These are phyloP conservation scores for Dioctria rufipes DNA, from an alignment of 2,888 invertebrate species.

Conservation along the genomic window DNA sequence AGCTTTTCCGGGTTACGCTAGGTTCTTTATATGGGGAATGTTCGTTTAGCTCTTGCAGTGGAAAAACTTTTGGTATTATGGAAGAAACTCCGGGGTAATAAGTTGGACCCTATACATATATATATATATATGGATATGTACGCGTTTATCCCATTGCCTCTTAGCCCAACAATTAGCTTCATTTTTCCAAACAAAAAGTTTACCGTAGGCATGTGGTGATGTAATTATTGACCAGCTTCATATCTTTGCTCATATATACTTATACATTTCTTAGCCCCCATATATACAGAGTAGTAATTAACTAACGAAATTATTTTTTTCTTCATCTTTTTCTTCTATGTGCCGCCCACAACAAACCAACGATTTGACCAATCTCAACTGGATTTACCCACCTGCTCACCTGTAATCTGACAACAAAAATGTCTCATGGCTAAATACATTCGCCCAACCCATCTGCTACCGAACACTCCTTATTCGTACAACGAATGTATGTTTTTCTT, in stretches of 20 bases:
- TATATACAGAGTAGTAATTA: neutral
- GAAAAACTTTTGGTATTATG: slow-evolving; percentile 34
- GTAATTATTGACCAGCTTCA: slow-evolving; percentile 28
- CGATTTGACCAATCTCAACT: neutral
- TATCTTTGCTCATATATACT: neutral
- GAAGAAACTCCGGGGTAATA: slow-evolving; percentile 35
- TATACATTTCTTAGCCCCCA: too few species aligned
- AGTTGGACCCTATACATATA: neutral
- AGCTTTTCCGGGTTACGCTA: slow-evolving; percentile 21
- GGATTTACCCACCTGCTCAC: slow-evolving; percentile 17
- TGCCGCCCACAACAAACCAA: slow-evolving; percentile 5
- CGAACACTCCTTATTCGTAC: neutral
- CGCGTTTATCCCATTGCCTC: slow-evolving; percentile 10
- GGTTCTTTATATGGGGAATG: neutral
- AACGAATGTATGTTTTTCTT: neutral
- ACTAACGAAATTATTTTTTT: slow-evolving; percentile 47
- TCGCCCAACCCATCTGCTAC: neutral
- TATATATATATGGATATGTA: too few species aligned
- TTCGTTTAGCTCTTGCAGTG: neutral
- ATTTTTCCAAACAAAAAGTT: neutral
- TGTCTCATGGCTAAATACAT: slow-evolving; percentile 15
- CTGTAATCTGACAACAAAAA: slow-evolving; percentile 51
- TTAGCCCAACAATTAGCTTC: slow-evolving; percentile 37
- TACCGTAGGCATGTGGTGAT: slow-evolving; percentile 7
- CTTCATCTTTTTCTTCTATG: slow-evolving; percentile 19